Base-by-base conservation (phyloP, 2,113 vertebrate genomes). In the Lucifuga dentata region DNA sequence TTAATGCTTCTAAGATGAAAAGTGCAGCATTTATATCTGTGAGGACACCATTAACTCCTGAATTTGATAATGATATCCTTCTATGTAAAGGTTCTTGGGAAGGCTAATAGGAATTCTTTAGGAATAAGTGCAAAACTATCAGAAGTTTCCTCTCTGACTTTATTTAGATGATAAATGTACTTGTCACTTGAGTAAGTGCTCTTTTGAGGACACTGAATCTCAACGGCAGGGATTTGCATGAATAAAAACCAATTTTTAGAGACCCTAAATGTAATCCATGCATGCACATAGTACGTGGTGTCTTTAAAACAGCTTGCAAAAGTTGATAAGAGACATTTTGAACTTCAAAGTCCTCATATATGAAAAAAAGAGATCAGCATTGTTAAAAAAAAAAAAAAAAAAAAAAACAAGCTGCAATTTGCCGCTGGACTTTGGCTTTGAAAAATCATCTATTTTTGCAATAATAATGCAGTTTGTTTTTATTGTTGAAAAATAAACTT, bases 261-360 rank as follows among this genome's bases (percentile, higher is more conserved):
- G 59, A 70, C 73, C 61, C 56, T 76, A 78, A 83, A 81, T 38
- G 41, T 46, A 77, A 49, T 48, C 67, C 35, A 20, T 17, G 45
- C 74, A 68, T 6, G n/a, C 57, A 59, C 55, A 36, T 41, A 49
- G 62, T 57, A 48, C 44, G 20, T 35, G 55, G 57, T 24, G 44
- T 38, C 58, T 75, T 83, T 80, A 76, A 70, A 81, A 77, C 86
- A 84, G 78, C 89, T 89, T 88, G 76, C 59, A 63, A 78, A 86
- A 87, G 67, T 89, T 77, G 90, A 90, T 91, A 88, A 91, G 78
- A 87, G 70, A 13, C 49, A 72, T 83, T 86, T 81, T 80, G 65
- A 74, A 90, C 85, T 88, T 89, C 88, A 90, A 89, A 91, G 88
- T 88, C 76, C 74, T 88, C 61, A 68, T 57, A 44, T 77, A 46